Percentiles rank a stretch among this genome's conserved stretches.
phyloP scores from a whole-genome alignment of 2,113 vertebrate genomes.

The Oncorhynchus tshawytscha region DNA sequence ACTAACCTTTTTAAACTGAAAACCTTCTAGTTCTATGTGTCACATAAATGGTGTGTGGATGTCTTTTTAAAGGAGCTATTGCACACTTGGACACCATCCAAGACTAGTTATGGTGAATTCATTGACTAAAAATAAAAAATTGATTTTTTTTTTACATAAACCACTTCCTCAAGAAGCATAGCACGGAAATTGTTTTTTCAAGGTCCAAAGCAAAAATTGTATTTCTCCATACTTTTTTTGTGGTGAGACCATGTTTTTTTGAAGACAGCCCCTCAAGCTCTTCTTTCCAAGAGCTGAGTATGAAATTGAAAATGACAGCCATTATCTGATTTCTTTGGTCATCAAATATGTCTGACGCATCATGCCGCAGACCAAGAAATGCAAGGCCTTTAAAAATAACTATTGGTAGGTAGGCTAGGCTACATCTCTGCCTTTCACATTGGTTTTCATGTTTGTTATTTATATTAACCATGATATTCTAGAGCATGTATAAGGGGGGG shows the following conservation, averaged over 20 bases:
- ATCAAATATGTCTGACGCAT: constrained; percentile 8
- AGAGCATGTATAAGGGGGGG: too few relatives aligned
- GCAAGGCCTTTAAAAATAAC: constrained; percentile 7
- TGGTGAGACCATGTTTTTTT: neutral
- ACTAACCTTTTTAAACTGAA: neutral
- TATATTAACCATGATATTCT: too few relatives aligned
- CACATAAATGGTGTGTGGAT: neutral
- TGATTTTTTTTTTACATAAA: neutral
- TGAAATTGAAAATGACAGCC: constrained; percentile 24
- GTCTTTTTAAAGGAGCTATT: neutral
- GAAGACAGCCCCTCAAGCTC: constrained; percentile 15
- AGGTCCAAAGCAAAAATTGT: neutral
- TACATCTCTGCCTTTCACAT: too few relatives aligned
- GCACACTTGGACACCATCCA: neutral
- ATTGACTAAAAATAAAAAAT: neutral
- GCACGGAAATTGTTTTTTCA: constrained; percentile 10
- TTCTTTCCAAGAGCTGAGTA: constrained; percentile 20
- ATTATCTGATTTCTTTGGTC: constrained; percentile 1
- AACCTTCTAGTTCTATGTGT: neutral
- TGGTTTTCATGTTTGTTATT: too few relatives aligned
- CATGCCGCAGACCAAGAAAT: neutral
- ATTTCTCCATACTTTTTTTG: constrained; percentile 3
- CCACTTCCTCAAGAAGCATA: constrained; percentile 14
- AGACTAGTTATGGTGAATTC: neutral
- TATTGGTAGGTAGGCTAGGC: too few relatives aligned